These are phyloP conservation scores for Engystomops pustulosus DNA, from an alignment of 2,113 vertebrate species.

Conservation along the genomic window DNA sequence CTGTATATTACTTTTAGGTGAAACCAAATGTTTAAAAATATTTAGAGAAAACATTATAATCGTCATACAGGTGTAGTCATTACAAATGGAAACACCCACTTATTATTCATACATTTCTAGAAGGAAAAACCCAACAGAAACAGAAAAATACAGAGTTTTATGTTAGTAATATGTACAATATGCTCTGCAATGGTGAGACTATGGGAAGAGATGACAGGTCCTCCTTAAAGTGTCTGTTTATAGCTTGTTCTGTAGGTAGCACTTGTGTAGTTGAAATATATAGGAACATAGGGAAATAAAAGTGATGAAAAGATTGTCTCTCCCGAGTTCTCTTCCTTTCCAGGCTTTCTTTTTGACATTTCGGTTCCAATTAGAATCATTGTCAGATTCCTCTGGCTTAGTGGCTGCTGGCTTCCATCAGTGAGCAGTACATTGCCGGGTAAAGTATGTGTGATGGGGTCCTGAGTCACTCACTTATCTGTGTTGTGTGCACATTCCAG, in stretches of 20 bases:
- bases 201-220: background rate
- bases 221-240: background rate
- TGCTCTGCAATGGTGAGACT: too few relatives aligned
- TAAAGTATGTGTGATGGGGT: constrained; percentile 10
- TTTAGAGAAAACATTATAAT: too few relatives aligned
- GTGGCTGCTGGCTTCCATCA: constrained; percentile 23
- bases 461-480: constrained; percentile 37
- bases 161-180: too few relatives aligned
- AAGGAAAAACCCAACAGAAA: too few relatives aligned
- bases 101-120: too few relatives aligned
- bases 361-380: constrained; percentile 1
- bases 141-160: too few relatives aligned
- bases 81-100: too few relatives aligned
- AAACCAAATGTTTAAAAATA: too few relatives aligned
- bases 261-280: background rate
- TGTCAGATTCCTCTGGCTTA: background rate
- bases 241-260: background rate
- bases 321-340: background rate
- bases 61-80: too few relatives aligned
- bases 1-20: too few relatives aligned
- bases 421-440: background rate
- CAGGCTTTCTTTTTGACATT: background rate
- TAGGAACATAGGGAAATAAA: background rate
- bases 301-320: background rate
- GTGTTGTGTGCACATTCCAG: constrained; percentile 18